Evolutionary conservation across 2,888 invertebrate species (phyloP).

Genomic region (Camponotus fellah): DNA sequence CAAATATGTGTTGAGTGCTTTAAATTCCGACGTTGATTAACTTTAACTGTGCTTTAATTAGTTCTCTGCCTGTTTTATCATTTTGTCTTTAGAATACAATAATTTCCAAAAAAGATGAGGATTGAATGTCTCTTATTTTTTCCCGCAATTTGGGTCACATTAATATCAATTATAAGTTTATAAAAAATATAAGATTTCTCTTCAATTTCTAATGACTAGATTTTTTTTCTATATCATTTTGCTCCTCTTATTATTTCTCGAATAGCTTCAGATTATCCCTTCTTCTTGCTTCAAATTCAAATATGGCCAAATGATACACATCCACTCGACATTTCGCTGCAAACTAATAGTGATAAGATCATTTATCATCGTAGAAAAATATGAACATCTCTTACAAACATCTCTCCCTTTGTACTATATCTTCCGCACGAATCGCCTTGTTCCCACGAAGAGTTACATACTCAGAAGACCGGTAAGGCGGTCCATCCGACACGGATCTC

Average conservation of each 20-base stretch:
- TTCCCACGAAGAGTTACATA: conserved; percentile 65
- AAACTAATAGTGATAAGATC: conserved; percentile 71
- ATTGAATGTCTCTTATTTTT: background rate
- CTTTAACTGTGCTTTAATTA: background rate
- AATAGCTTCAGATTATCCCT: conserved; percentile 11
- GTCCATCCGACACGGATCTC: conserved; percentile 61
- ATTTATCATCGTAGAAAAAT: conserved; percentile 77
- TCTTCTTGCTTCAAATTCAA: background rate
- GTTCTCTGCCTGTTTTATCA: conserved; percentile 1
- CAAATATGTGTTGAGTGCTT: conserved; percentile 11
- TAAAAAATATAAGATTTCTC: conserved; percentile 13
- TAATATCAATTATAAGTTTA: background rate
- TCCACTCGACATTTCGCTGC: conserved; percentile 65
- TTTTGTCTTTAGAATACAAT: background rate
- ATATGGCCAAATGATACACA: conserved; percentile 24
- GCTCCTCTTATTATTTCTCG: conserved; percentile 28
- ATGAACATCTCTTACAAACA: conserved; percentile 30
- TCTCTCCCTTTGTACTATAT: conserved; percentile 1
- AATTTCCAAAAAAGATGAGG: background rate
- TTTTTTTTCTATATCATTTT: background rate
- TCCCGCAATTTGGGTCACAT: background rate
- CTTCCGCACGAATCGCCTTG: conserved; percentile 53
- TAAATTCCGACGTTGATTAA: conserved; percentile 19
- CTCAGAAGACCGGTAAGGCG: conserved; percentile 43
- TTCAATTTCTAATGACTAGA: background rate